These are phyloP conservation scores for Anniella stebbinsi DNA, from an alignment of 2,797 vertebrate genomes.

Conservation along the genomic window DNA sequence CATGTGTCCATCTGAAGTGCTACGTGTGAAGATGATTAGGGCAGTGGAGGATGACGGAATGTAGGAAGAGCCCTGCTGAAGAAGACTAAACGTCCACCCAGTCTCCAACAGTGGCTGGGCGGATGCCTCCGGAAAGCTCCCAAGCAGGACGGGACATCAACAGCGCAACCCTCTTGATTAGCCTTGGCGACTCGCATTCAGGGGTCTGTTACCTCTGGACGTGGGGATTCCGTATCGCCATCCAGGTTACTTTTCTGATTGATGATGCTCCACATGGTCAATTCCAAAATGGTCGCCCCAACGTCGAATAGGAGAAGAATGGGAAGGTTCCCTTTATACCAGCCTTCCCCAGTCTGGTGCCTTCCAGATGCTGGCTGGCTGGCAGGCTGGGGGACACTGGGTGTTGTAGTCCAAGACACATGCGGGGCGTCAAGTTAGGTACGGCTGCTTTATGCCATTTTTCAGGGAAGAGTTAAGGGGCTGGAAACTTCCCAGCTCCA, in stretches of 20 bases:
- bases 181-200: fast-evolving
- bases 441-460: not conserved
- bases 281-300: not conserved
- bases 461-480: not conserved
- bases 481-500: not conserved
- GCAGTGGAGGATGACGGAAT: not conserved
- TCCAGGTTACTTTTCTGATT: not conserved
- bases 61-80: too few relatives aligned
- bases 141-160: not conserved
- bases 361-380: too few relatives aligned
- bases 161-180: not conserved
- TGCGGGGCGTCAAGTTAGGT: not conserved
- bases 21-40: not conserved
- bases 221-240: not conserved
- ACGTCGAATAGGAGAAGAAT: too few relatives aligned
- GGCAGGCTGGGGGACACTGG: too few relatives aligned
- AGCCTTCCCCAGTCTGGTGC: too few relatives aligned
- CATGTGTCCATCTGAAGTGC: not conserved
- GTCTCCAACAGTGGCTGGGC: too few relatives aligned
- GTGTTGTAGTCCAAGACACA: too few relatives aligned
- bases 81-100: too few relatives aligned
- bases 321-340: not conserved
- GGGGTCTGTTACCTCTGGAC: too few relatives aligned
- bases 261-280: not conserved
- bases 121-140: too few relatives aligned